phyloP scores from a whole-genome alignment of 2,888 invertebrate species.

The Ferdinandea cuprea region DNA sequence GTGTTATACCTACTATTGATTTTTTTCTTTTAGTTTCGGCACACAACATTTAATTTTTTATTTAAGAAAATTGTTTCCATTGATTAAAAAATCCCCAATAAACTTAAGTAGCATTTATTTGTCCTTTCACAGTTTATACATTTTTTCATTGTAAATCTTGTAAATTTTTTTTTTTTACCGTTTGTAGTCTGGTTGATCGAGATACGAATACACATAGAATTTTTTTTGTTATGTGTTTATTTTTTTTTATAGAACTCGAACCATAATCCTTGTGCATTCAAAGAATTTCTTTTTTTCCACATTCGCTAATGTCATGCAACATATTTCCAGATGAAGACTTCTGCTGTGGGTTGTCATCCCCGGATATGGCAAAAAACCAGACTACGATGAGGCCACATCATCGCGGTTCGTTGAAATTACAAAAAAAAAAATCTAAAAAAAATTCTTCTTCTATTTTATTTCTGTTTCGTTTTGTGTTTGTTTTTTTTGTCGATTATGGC shows the following conservation, averaged over 20 bases:
- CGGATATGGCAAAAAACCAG: slow-evolving; percentile 89
- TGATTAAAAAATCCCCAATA: too few relatives aligned
- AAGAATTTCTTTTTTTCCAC: slow-evolving; percentile 56
- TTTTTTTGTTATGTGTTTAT: slow-evolving; percentile 28
- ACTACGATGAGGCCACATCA: slow-evolving; percentile 84
- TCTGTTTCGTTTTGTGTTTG: slow-evolving; percentile 37
- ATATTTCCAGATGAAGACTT: slow-evolving; percentile 92
- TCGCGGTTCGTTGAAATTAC: slow-evolving; percentile 81
- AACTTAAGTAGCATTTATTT: too few relatives aligned
- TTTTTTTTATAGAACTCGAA: slow-evolving; percentile 49
- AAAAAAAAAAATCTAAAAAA: slow-evolving; percentile 36
- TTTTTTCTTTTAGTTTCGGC: too few relatives aligned
- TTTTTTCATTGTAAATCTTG: slow-evolving; percentile 1
- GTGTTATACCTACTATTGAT: too few relatives aligned
- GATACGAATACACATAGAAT: slow-evolving; percentile 2
- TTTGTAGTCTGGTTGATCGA: slow-evolving; percentile 39
- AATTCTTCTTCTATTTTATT: slow-evolving; percentile 34
- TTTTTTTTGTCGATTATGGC: slow-evolving; percentile 25
- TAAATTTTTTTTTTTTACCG: slow-evolving; percentile 24
- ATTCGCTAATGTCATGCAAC: slow-evolving; percentile 67
- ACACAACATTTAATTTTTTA: too few relatives aligned
- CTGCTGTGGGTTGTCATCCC: slow-evolving; percentile 93
- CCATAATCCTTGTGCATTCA: slow-evolving; percentile 58
- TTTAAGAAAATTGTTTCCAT: too few relatives aligned
- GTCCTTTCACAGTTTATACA: not conserved